Conservation (phyloP, 2,797 vertebrate genomes). For the Pristis pectinata region DNA sequence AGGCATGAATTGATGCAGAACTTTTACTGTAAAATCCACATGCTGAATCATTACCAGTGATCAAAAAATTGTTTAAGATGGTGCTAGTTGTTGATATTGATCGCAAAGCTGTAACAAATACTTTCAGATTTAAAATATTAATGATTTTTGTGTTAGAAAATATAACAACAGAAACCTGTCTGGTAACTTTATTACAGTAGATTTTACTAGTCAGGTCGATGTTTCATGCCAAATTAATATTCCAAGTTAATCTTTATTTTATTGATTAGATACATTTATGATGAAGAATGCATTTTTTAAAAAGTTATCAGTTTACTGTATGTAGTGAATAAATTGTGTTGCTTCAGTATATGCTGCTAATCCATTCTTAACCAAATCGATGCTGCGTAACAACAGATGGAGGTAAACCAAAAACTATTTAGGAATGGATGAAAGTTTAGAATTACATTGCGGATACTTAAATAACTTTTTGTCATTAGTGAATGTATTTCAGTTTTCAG, state of each 20-base stretch:
- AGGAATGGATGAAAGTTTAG: not conserved
- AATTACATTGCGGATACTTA: not conserved
- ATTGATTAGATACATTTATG: not conserved
- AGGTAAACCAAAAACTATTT: not conserved
- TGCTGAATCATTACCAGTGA: not conserved
- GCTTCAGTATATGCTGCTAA: slow-evolving; percentile 19
- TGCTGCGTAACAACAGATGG: slow-evolving; percentile 10
- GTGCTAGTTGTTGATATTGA: slow-evolving; percentile 17
- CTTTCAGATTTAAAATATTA: slow-evolving; percentile 6
- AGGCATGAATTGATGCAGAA: not conserved
- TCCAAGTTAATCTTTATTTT: slow-evolving; percentile 25
- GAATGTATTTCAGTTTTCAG: slow-evolving; percentile 15
- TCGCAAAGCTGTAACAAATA: slow-evolving; percentile 18
- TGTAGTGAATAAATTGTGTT: slow-evolving; percentile 8
- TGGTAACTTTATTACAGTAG: not conserved
- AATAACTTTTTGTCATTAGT: not conserved
- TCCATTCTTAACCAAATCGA: not conserved
- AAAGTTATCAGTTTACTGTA: not conserved
- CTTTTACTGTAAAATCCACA: slow-evolving; percentile 20
- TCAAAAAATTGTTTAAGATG: not conserved
- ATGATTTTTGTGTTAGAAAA: not conserved
- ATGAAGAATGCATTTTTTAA: slow-evolving; percentile 21
- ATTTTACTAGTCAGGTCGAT: not conserved
- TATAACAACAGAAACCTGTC: slow-evolving; percentile 9
- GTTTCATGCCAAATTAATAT: slow-evolving; percentile 7